A percentile compares a stretch with the other conserved stretches of the same genome.
Conservation (phyloP, 2,113 vertebrate genomes). For the Garra rufa region DNA sequence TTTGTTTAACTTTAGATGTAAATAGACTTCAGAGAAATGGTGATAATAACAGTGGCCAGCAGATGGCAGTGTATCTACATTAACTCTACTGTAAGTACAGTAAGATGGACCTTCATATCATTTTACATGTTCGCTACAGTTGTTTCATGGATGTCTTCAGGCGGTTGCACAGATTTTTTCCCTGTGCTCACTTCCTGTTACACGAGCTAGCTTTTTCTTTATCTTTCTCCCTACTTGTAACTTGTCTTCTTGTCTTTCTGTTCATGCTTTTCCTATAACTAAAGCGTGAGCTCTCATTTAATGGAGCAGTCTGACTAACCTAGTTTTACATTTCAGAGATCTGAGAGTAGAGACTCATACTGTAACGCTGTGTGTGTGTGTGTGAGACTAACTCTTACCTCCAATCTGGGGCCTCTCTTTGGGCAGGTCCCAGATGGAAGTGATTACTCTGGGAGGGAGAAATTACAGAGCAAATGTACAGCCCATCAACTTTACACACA, state of each 20-base stretch:
- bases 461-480: slow-evolving; percentile 74
- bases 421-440: slow-evolving; percentile 77
- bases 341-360: neutral
- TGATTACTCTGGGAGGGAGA: slow-evolving; percentile 72
- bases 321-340: neutral
- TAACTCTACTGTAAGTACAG: slow-evolving; percentile 14
- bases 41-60: neutral
- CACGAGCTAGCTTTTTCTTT: neutral
- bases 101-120: neutral
- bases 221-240: neutral
- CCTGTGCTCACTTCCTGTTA: neutral
- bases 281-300: neutral
- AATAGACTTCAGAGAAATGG: neutral
- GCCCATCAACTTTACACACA: slow-evolving; percentile 62
- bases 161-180: neutral
- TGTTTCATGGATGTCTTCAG: neutral
- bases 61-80: neutral
- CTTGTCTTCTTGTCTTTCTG: neutral
- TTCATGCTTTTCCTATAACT: neutral
- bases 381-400: slow-evolving; percentile 65
- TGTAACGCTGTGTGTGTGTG: slow-evolving; percentile 49
- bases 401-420: slow-evolving; percentile 64
- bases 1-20: too few species aligned
- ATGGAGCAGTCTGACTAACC: neutral
- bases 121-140: slow-evolving; percentile 17